These are phyloP conservation scores for Drosophila niveifrons DNA, from an alignment of 2,888 invertebrate species.

Conservation along the genomic window DNA sequence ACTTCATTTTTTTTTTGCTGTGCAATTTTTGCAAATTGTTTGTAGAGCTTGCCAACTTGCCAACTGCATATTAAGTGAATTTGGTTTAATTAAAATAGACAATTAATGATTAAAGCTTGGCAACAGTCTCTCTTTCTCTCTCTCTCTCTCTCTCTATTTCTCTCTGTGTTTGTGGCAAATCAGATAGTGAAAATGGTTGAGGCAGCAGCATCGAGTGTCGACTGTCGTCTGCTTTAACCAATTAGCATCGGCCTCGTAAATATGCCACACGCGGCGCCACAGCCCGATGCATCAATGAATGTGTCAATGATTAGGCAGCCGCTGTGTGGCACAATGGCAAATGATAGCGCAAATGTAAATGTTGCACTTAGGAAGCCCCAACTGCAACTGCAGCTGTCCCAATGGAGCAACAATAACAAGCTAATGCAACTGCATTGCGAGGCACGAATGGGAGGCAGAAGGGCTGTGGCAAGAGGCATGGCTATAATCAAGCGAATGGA, in stretches of 20 bases:
- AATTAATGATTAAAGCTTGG: constrained; percentile 28
- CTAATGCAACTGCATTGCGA: constrained; percentile 73
- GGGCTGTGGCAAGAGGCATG: constrained; percentile 27
- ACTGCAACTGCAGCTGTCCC: constrained; percentile 31
- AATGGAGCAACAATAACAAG: constrained; percentile 55
- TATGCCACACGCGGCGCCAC: constrained; percentile 55
- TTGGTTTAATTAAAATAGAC: constrained; percentile 33
- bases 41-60: constrained; percentile 17
- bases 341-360: constrained; percentile 72
- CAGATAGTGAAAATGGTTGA: constrained; percentile 1
- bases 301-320: constrained; percentile 76
- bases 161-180: neutral
- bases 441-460: neutral
- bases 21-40: constrained; percentile 32
- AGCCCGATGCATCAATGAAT: constrained; percentile 70
- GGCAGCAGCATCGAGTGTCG: neutral
- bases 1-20: neutral
- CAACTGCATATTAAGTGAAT: constrained; percentile 31
- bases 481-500: constrained; percentile 71
- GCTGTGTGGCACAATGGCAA: constrained; percentile 47
- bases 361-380: constrained; percentile 56
- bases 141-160: too few species aligned
- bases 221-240: constrained; percentile 35
- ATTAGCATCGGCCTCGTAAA: constrained; percentile 68
- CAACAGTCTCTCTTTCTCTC: neutral